Conservation (phyloP, 2,113 vertebrate species). For the Cinclus cinclus region DNA sequence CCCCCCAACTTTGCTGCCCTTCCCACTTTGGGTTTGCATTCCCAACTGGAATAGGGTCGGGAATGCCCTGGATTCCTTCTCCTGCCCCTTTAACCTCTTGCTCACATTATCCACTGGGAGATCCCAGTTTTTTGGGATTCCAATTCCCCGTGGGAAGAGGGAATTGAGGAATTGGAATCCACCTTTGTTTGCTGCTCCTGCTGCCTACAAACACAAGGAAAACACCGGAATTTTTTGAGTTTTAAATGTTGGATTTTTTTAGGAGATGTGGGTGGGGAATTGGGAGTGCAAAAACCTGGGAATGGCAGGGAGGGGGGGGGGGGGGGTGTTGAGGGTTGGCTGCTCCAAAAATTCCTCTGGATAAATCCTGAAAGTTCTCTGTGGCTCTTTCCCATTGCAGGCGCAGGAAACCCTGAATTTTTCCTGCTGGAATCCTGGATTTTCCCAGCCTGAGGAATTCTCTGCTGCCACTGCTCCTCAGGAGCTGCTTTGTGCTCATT, state of each 20-base stretch:
- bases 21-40: not conserved
- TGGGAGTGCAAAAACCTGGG: not conserved
- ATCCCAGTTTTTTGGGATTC: not conserved
- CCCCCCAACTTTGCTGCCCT: rapidly evolving
- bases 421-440: not conserved
- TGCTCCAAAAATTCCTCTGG: not conserved
- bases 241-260: not conserved
- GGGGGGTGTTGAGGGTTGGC: no score
- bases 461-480: not conserved
- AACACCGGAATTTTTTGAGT: rapidly evolving
- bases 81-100: not conserved
- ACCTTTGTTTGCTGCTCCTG: rapidly evolving
- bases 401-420: not conserved
- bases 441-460: not conserved
- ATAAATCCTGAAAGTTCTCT: not conserved
- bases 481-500: not conserved
- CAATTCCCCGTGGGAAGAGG: not conserved
- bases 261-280: no score
- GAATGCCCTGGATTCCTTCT: not conserved
- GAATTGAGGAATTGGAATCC: not conserved
- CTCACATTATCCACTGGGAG: rapidly evolving
- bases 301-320: not conserved
- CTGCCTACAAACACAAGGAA: not conserved
- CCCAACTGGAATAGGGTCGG: rapidly evolving
- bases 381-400: not conserved